Base-by-base conservation (phyloP, 2,113 vertebrate species). In the Paraplagusia blochii region DNA sequence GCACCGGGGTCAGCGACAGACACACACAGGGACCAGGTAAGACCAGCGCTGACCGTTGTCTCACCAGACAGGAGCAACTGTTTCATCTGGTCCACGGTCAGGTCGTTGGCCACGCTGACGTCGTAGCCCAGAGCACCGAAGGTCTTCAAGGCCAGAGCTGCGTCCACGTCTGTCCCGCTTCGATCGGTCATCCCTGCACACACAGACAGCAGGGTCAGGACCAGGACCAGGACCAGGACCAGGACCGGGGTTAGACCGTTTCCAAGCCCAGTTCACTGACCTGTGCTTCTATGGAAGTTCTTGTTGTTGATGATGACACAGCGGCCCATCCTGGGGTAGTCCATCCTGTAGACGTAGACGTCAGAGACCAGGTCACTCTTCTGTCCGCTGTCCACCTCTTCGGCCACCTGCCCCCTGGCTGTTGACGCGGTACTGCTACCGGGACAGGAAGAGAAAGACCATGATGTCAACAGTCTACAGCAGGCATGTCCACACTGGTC, bases 271-370 rank as follows among this genome's bases (percentile, higher is more conserved):
- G 22, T 4, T 18, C 50, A 10, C 40, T 53, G 77, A 85, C 84
- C 0, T 46, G 64, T 77, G 7, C 1, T 15, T 0, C 0, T 4
- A 18, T 77, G 2, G 50, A 88, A 86, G 76, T 85, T 81, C 77
- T 85, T 85, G 33, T 88, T 88, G 77, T 86, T 88, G 72, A 88
- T 82, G 0, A 88, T 72, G 35, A 88, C 22, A 52, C 86, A 88
- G 44, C 11, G 53, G 59, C 86, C 86, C 1, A 86, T 18, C 42
- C 9, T 8, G 13, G 68, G 75, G 46, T 76, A 86, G 62, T 86
- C 75, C 72, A 72, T 81, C 5, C 8, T 82, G 77, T 88, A 88
- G 49, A 46, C n/a, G 69, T 56, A 69, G 0, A 49, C 22, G 45
- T 79, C 71, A 0, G 13, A 33, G 6, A 0, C 18, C 3, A 7